These are phyloP conservation scores for Cremastobaeus sp. DNA, from an alignment of 2,888 invertebrate genomes.

Conservation along the genomic window DNA sequence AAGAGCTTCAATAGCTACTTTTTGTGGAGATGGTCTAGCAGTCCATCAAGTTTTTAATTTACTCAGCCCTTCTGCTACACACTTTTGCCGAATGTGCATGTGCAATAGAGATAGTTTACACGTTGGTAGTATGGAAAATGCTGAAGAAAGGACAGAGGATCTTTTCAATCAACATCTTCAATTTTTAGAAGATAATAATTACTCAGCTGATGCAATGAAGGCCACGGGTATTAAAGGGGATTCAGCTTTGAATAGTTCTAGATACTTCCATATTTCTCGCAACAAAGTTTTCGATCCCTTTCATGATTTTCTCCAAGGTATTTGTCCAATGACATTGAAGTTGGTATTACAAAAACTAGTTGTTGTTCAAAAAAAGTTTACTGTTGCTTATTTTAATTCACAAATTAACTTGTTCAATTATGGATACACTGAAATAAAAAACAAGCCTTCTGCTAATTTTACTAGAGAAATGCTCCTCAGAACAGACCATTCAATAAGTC, in stretches of 20 bases:
- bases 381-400: background rate
- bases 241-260: conserved; percentile 29
- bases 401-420: conserved; percentile 31
- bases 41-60: conserved; percentile 55
- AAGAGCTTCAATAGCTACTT: conserved; percentile 33
- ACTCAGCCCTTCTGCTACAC: conserved; percentile 50
- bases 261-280: conserved; percentile 35
- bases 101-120: conserved; percentile 47
- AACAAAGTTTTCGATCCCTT: conserved; percentile 49
- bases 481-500: conserved; percentile 50
- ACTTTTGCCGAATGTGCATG: conserved; percentile 54
- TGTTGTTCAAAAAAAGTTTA: background rate
- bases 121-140: background rate
- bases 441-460: conserved; percentile 54
- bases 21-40: conserved; percentile 58
- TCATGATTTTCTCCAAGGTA: conserved; percentile 44
- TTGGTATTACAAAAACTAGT: conserved; percentile 9
- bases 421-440: conserved; percentile 49
- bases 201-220: conserved; percentile 3
- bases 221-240: conserved; percentile 30
- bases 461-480: conserved; percentile 21
- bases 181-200: background rate
- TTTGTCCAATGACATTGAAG: conserved; percentile 61
- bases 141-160: background rate
- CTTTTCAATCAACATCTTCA: conserved; percentile 20